Conservation (phyloP, 2,113 vertebrate species). For the Symphodus melops region DNA sequence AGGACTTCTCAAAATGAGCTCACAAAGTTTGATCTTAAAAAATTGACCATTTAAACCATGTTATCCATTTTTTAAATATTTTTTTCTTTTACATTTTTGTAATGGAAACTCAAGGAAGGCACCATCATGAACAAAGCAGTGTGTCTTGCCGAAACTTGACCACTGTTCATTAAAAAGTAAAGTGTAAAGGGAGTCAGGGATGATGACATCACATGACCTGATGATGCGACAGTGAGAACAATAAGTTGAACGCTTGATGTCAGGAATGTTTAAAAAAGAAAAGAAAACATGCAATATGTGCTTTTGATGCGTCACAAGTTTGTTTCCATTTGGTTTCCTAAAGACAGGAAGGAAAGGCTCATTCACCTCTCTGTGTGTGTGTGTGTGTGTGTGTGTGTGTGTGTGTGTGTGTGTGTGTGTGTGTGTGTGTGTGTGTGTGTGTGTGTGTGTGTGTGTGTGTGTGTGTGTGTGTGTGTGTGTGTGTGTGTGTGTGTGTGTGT, state of each 20-base stretch:
- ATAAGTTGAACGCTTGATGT: not conserved
- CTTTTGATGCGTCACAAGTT: constrained; percentile 43
- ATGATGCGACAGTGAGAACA: constrained; percentile 2
- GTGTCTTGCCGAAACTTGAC: constrained; percentile 17
- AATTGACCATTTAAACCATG: constrained; percentile 30
- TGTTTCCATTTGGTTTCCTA: constrained; percentile 43
- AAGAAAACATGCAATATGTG: constrained; percentile 52
- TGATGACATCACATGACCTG: not conserved
- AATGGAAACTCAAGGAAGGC: constrained; percentile 71
- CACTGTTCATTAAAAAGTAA: constrained; percentile 19
- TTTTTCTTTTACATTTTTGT: not conserved
- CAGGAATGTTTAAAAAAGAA: not conserved
- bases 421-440: not conserved
- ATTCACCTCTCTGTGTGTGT: constrained; percentile 18
- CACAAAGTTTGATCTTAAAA: constrained; percentile 41
- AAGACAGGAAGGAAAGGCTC: constrained; percentile 29
- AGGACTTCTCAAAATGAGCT: constrained; percentile 25
- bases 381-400: not conserved
- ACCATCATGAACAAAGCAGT: constrained; percentile 72
- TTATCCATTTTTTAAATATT: not conserved
- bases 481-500: not conserved
- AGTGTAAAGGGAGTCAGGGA: not conserved
- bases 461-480: not conserved
- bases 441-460: not conserved
- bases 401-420: not conserved